Percentiles rank a stretch among this genome's conserved stretches.
phyloP scores from a whole-genome alignment of 2,113 vertebrate genomes.

The Eulemur rufifrons region DNA sequence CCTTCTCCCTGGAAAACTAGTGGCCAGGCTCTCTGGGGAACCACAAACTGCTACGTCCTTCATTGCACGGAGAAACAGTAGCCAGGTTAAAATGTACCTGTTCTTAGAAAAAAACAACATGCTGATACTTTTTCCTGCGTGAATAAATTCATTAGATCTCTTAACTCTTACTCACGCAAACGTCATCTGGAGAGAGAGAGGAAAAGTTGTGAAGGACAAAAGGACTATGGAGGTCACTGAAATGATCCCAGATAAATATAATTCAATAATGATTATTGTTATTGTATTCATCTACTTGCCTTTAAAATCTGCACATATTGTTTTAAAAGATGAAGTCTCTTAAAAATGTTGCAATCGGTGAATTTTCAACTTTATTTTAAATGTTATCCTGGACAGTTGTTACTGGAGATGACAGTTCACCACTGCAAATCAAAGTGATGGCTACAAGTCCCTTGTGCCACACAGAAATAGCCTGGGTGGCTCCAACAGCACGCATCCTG shows the following conservation, averaged over 20 bases:
- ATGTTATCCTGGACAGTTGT: no score
- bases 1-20: background rate
- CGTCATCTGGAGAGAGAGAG: background rate
- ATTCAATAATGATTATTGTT: background rate
- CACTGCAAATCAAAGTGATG: background rate
- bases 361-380: background rate
- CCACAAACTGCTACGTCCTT: no score
- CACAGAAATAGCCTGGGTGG: background rate
- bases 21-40: background rate
- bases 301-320: background rate
- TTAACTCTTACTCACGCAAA: background rate
- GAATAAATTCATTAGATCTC: background rate
- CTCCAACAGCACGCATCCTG: background rate
- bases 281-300: background rate
- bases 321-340: background rate
- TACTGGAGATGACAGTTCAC: background rate
- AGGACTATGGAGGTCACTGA: background rate
- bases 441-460: background rate
- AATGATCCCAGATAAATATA: background rate
- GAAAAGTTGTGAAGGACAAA: background rate
- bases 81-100: background rate
- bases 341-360: background rate
- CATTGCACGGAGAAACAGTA: fast-evolving
- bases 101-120: no score
- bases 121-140: no score